Base-by-base conservation (phyloP, 2,797 vertebrate species). In the Sciurus carolinensis region DNA sequence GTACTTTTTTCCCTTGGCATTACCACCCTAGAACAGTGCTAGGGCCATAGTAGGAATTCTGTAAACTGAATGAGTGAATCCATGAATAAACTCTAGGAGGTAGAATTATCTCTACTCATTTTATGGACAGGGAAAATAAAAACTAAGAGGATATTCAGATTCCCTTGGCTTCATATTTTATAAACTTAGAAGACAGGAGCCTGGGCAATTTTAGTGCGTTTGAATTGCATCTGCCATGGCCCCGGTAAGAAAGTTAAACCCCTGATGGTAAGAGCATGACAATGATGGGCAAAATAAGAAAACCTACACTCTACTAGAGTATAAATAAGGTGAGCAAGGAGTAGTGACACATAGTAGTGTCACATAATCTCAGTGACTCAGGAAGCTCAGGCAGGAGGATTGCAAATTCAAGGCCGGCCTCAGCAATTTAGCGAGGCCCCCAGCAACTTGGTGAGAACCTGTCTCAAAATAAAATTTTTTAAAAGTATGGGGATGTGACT, bases 101-200 rank as follows among this genome's bases (percentile, higher is more conserved):
- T 67, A 42, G 28, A 47, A 36, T 44, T 57, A 64, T 36, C 28
- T 2, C 52, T 73, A 52, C 26, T 83, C 2, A 12, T 83, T 94
- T 84, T 95, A 86, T 72, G 76, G 39, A 30, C 42, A 50, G 62
- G 30, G 62, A n/a, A 90, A 39, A 67, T 26, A 69, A 71, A 83
- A 14, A 14, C 39, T 85, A 39, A 83, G 39, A 91, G 13, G 33
- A 47, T n/a, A 7, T 20, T 64, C 59, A 62, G 20, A 92, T 47
- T 42, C 28, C 47, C 13, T 13, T 71, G 62, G 57, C n/a, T 59
- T 69, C 22, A 28, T 67, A 26, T 47, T 84, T 66, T 59, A 39
- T 5, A 33, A 24, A 30, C 57, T 90, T 84, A 26, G 69, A 79
- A 92, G 69, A 86, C 85, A 91, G 95, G 82, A 28, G 76, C 26